These are phyloP conservation scores for Sycophila sp. DNA, from an alignment of 1,140 invertebrate genomes.

Conservation along the genomic window DNA sequence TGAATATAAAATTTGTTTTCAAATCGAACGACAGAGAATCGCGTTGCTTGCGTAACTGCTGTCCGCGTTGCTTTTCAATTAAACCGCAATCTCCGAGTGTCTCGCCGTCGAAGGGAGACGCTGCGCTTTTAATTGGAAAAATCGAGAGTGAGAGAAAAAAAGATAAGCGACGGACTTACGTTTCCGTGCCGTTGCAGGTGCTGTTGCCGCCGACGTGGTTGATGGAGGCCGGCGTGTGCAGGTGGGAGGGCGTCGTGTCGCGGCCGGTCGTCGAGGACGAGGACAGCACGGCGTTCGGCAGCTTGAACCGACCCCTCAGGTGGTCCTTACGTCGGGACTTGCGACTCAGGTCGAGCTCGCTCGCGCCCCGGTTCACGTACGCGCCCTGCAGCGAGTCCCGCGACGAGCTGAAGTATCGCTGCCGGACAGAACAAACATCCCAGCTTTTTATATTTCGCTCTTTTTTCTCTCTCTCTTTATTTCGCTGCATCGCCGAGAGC, in stretches of 20 bases:
- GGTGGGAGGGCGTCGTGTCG: constrained; percentile 72
- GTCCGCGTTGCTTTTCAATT: too few species aligned
- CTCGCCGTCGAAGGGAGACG: too few species aligned
- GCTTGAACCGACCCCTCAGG: constrained; percentile 73
- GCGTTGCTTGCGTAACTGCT: too few species aligned
- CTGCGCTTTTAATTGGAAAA: too few species aligned
- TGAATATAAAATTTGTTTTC: too few species aligned
- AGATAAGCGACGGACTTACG: too few species aligned
- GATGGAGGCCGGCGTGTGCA: constrained; percentile 69
- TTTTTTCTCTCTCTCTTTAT: too few species aligned
- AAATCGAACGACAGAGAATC: too few species aligned
- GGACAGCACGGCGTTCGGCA: constrained; percentile 69
- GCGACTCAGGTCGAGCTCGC: constrained; percentile 78
- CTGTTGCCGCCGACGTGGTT: constrained; percentile 72
- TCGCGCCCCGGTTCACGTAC: constrained; percentile 74
- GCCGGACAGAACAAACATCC: not conserved
- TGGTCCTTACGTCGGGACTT: constrained; percentile 73
- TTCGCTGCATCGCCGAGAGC: too few species aligned
- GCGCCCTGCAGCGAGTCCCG: constrained; percentile 79
- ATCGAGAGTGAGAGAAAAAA: too few species aligned
- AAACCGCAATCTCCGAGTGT: too few species aligned
- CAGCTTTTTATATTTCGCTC: too few species aligned
- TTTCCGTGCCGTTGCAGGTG: constrained; percentile 76
- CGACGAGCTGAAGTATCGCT: constrained; percentile 76
- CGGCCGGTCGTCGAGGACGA: constrained; percentile 65